Base-by-base conservation (phyloP, 2,888 invertebrate species). In the Zele albiditarsus region DNA sequence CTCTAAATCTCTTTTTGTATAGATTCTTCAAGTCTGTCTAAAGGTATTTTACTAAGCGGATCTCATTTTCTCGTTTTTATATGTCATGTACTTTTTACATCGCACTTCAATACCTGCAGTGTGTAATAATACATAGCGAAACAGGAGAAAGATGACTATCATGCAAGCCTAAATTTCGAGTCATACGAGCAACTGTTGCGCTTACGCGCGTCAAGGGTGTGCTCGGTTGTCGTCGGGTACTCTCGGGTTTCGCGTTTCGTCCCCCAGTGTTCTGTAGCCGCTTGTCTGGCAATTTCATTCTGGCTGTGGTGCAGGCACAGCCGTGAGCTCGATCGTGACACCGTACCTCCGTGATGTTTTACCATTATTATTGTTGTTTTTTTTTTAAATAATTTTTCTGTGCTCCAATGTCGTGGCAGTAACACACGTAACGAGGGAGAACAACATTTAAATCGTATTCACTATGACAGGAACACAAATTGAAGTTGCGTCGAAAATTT, bases 161-260 rank as follows among this genome's bases (percentile, higher is more conserved):
- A 28, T 23, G 66, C 27, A 42, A 38, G 27, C 25, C 66, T 66
- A 57, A 65, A 49, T 28, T 27, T 27, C 75, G 62, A 58, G 66
- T 68, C 72, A 77, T 68, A 76, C 76, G 38, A 72, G 80, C 79
- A 80, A 80, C 80, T 79, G 80, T 80, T 80, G 80, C 80, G 77
- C 78, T 75, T 20, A 69, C 42, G 27, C 33, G 38, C 42, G 68
- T 65, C 66, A 69, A 60, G 70, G 67, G 63, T 66, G 67, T 71
- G 38, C 72, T 77, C 77, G 78, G 77, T 68, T 63, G 60, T 72
- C 69, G 68, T 77, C 71, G 68, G 65, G 33, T 49, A 38, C 14
- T 73, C 57, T 69, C 69, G 71, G 65, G 38, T 53, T 27, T n/a
- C 14, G 58, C 20, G 20, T 38, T 38, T 42, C 38, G 58, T 60